phyloP scores from a whole-genome alignment of 2,888 invertebrate genomes.

The Drosophila kuntzei region DNA sequence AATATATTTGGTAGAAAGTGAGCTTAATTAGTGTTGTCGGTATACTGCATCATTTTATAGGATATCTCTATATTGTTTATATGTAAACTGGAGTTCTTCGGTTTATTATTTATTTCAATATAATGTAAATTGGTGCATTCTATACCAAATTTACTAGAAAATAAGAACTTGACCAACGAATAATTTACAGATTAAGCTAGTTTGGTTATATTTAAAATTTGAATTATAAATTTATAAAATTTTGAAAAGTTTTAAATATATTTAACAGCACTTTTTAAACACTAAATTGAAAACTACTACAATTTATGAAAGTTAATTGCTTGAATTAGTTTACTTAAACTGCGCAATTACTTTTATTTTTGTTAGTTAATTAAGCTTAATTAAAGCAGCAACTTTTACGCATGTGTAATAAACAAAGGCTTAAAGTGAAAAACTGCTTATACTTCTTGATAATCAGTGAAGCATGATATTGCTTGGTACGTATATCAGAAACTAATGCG shows the following conservation, averaged over 20 bases:
- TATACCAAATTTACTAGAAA: not conserved
- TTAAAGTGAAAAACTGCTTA: constrained; percentile 2
- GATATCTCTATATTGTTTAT: no score
- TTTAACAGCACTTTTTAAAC: not conserved
- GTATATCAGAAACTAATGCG: constrained; percentile 35
- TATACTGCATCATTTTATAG: no score
- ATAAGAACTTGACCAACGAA: not conserved
- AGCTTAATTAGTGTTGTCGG: no score
- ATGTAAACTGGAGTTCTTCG: not conserved
- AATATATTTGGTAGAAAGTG: no score
- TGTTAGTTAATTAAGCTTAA: not conserved
- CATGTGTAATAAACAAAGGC: not conserved
- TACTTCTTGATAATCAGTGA: not conserved
- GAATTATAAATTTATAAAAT: not conserved
- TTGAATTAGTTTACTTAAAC: not conserved
- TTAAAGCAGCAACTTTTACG: not conserved
- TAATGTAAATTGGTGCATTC: not conserved
- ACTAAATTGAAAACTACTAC: not conserved
- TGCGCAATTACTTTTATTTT: not conserved
- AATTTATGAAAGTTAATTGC: not conserved
- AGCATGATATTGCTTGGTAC: constrained; percentile 2
- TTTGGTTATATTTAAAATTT: not conserved
- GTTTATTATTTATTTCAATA: not conserved
- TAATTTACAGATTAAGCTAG: not conserved
- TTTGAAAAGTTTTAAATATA: not conserved